Conservation (phyloP, 2,797 vertebrate genomes). For the Novumbra hubbsi region DNA sequence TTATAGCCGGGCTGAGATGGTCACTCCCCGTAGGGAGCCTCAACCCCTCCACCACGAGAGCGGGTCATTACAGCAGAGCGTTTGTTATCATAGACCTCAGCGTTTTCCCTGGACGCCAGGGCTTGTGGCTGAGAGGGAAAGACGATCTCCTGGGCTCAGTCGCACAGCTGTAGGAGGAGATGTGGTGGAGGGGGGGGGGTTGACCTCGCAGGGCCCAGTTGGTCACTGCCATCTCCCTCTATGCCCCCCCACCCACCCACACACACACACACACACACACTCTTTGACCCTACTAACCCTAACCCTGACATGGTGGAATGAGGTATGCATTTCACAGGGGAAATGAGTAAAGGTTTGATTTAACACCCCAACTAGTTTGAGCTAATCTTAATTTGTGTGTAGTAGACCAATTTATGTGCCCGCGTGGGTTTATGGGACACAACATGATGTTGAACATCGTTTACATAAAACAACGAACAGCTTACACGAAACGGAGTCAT, state of each 20-base stretch:
- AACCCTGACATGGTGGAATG: not conserved
- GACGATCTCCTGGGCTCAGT: slow-evolving; percentile 3
- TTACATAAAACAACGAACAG: not conserved
- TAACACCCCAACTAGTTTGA: slow-evolving; percentile 1
- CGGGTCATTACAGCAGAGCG: slow-evolving; percentile 15
- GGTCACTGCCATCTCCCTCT: slow-evolving; percentile 11
- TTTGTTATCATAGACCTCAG: slow-evolving; percentile 32
- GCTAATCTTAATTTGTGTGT: not conserved
- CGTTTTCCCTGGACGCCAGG: slow-evolving; percentile 16
- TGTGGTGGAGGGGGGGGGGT: not conserved
- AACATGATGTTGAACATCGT: no score
- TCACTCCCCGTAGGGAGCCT: slow-evolving; percentile 5
- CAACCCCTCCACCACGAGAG: not conserved
- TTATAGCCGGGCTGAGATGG: not conserved
- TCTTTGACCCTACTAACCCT: slow-evolving; percentile 11
- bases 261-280: not conserved
- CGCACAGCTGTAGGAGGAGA: slow-evolving; percentile 1
- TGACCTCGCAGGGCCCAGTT: slow-evolving; percentile 4
- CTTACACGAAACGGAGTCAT: not conserved
- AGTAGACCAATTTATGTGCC: not conserved
- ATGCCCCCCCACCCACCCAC: not conserved
- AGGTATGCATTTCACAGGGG: slow-evolving; percentile 27
- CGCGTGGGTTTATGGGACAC: no score
- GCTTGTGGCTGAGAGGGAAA: slow-evolving; percentile 16
- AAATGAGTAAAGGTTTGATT: not conserved